Evolutionary conservation across 2,888 invertebrate species (phyloP).

Genomic region (Lymantria monacha): DNA sequence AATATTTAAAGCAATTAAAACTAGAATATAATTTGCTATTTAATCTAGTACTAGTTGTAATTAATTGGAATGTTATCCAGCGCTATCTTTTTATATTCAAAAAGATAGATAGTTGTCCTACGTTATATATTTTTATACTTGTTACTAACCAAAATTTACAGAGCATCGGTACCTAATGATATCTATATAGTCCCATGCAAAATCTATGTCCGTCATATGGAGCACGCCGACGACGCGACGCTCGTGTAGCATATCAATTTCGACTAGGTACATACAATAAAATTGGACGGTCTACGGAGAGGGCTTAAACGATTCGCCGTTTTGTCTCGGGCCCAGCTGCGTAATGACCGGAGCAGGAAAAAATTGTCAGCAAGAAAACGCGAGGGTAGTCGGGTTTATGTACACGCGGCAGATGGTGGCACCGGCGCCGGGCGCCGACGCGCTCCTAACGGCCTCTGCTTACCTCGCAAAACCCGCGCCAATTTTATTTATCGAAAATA

Average conservation of each 20-base stretch:
- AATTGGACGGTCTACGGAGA: slow-evolving; percentile 81
- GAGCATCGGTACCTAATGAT: not conserved
- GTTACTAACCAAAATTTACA: not conserved
- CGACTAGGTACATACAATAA: slow-evolving; percentile 80
- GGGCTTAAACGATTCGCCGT: slow-evolving; percentile 83
- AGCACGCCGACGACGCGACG: slow-evolving; percentile 52
- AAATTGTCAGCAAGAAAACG: slow-evolving; percentile 83
- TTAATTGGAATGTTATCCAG: too few relatives aligned
- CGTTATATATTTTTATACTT: too few relatives aligned
- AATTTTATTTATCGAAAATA: slow-evolving; percentile 83
- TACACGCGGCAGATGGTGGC: slow-evolving; percentile 72
- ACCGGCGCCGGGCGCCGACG: slow-evolving; percentile 61
- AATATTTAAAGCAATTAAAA: too few relatives aligned
- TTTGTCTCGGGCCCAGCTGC: slow-evolving; percentile 82
- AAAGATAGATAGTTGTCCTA: too few relatives aligned
- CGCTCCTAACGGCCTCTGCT: slow-evolving; percentile 80
- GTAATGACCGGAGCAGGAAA: slow-evolving; percentile 81
- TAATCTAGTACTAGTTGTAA: too few relatives aligned
- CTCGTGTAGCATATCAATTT: slow-evolving; percentile 80
- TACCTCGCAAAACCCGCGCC: slow-evolving; percentile 82
- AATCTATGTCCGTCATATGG: slow-evolving; percentile 57
- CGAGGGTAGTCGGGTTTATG: slow-evolving; percentile 81
- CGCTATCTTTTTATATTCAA: too few relatives aligned
- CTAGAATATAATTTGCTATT: too few relatives aligned
- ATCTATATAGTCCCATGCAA: slow-evolving; percentile 31